Evolutionary conservation across 1,140 invertebrate genomes (phyloP).

Genomic region (Panagrolaimus sp.): DNA sequence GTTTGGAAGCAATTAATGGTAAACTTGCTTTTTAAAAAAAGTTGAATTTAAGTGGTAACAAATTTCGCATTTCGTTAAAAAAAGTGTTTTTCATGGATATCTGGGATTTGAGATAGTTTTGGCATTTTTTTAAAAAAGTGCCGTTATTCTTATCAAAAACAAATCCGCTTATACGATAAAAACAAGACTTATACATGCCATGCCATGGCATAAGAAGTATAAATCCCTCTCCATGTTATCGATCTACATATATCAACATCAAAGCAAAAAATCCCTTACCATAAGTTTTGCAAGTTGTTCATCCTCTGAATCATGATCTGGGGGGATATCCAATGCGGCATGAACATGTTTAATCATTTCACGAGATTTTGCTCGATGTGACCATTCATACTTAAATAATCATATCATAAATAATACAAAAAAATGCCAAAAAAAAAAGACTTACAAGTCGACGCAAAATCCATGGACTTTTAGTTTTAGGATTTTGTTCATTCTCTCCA

Average conservation of each 20-base stretch:
- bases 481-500: constrained; percentile 44
- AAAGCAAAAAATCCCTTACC: constrained; percentile 23
- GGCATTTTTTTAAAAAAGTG: too few relatives aligned
- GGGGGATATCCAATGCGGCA: constrained; percentile 43
- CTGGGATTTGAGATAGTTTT: too few relatives aligned
- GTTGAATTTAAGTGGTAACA: too few relatives aligned
- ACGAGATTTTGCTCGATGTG: constrained; percentile 52
- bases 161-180: too few relatives aligned
- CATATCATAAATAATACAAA: neutral
- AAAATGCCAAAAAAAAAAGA: neutral
- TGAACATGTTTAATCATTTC: constrained; percentile 59
- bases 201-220: too few relatives aligned
- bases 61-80: too few relatives aligned
- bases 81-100: too few relatives aligned
- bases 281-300: constrained; percentile 46
- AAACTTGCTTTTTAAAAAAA: too few relatives aligned
- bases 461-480: constrained; percentile 52
- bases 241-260: constrained; percentile 13
- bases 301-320: constrained; percentile 53
- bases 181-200: too few relatives aligned
- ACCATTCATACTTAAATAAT: constrained; percentile 57
- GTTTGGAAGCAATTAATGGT: neutral
- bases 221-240: neutral
- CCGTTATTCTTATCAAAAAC: too few relatives aligned
- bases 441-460: constrained; percentile 54